Base-by-base conservation (phyloP, 2,888 invertebrate genomes). In the Bembecia ichneumoniformis region DNA sequence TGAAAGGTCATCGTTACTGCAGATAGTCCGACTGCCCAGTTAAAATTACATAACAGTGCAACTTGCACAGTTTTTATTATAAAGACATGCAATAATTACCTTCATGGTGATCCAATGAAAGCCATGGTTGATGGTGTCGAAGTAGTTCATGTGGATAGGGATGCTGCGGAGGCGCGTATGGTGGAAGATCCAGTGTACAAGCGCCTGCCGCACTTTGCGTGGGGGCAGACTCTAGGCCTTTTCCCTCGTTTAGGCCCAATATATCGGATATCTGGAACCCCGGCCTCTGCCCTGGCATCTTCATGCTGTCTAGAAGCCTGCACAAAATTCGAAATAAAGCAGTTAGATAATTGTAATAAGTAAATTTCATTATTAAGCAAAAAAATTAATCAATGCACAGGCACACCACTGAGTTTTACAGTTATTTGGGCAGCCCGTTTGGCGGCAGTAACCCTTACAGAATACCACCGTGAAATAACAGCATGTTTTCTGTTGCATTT, bases 241-340 rank as follows among this genome's bases (percentile, higher is more conserved):
- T 77, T 55, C 88, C 89, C 60, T 94, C 94, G 67, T 96, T 96
- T 63, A 97, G 88, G 63, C 97, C 96, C 67, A 97, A 88, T 68
- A 97, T 97, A 77, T 97, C 97, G 63, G 96, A 95, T 66, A 97
- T 97, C 68, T 96, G 95, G 81, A 97, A 97, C 53, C 96, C 94
- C 0, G 94, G 90, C 61, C 93, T 89, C 67, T 92, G 92, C 49
- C 92, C 91, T 0, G 93, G 92, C 89, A 93, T 92, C 81, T 94
- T 94, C 90, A 94, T 93, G 63, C 91, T 93, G 74, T 95, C 95
- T 73, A 95, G 82, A 53, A 95, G 87, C 68, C 95, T 95, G 89
- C 10, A 51, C n/a, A n/a, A 40, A 40, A 28, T 9, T 0, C 0
- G 1, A 28, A 7, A 28, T 2, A 28, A 28, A 28, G 5, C 9